phyloP scores from a whole-genome alignment of 2,888 invertebrate genomes.

The Drosophila neotestacea region DNA sequence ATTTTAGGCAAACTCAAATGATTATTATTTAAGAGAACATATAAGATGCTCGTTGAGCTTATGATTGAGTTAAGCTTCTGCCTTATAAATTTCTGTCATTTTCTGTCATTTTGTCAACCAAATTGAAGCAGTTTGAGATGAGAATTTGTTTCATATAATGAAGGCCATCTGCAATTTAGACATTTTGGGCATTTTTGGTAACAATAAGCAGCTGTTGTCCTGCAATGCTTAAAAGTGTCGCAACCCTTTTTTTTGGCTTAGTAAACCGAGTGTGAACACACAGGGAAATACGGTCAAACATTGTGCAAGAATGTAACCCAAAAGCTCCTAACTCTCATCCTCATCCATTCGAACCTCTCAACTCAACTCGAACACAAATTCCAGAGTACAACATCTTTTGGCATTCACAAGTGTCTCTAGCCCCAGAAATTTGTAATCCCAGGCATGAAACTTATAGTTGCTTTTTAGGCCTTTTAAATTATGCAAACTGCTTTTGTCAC shows the following conservation, averaged over 20 bases:
- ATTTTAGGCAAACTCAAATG: neutral
- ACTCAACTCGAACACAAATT: constrained; percentile 7
- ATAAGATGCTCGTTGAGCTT: neutral
- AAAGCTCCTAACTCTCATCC: constrained; percentile 7
- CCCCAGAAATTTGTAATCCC: constrained; percentile 43
- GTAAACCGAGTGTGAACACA: constrained; percentile 52
- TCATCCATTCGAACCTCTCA: constrained; percentile 1
- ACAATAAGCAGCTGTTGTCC: constrained; percentile 49
- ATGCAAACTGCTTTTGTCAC: constrained; percentile 62
- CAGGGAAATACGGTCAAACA: constrained; percentile 25
- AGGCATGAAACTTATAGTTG: constrained; percentile 59
- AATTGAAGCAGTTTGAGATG: constrained; percentile 23
- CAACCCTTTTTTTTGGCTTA: constrained; percentile 55
- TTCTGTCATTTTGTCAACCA: constrained; percentile 18
- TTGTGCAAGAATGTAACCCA: constrained; percentile 28
- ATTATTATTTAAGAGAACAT: neutral
- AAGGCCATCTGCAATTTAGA: constrained; percentile 36
- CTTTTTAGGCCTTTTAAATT: constrained; percentile 67
- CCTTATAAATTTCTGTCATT: constrained; percentile 6
- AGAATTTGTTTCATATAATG: constrained; percentile 25
- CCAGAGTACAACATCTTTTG: constrained; percentile 36
- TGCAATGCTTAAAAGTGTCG: constrained; percentile 39
- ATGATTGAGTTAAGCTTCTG: constrained; percentile 1
- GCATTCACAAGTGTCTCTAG: constrained; percentile 15
- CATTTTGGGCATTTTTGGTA: constrained; percentile 5